A percentile compares a stretch with the other conserved stretches of the same genome.
phyloP scores from a whole-genome alignment of 2,888 invertebrate genomes.

The Cataglyphis altisquamis region DNA sequence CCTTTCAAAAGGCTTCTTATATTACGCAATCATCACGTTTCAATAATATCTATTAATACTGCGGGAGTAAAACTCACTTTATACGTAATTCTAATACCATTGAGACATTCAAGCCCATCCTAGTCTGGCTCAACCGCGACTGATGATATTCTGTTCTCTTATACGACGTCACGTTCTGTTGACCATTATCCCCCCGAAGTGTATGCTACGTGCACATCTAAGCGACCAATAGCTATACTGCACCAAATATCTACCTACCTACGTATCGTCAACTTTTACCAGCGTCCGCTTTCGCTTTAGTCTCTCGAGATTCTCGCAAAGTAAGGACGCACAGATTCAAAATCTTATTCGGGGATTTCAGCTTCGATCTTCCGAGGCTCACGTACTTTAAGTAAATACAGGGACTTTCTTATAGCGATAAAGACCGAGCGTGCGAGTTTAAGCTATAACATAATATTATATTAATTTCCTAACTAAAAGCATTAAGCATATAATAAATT shows the following conservation, averaged over 20 bases:
- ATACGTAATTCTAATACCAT: neutral
- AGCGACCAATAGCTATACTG: constrained; percentile 11
- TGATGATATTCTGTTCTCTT: constrained; percentile 39
- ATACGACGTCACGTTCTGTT: constrained; percentile 49
- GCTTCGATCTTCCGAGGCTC: constrained; percentile 15
- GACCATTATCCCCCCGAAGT: constrained; percentile 30
- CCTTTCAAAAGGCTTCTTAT: neutral
- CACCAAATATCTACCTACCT: constrained; percentile 4
- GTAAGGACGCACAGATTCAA: constrained; percentile 61
- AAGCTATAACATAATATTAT: neutral
- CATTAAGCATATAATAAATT: neutral
- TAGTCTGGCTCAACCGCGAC: neutral
- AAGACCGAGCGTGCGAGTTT: neutral
- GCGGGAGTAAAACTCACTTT: neutral
- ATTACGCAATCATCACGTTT: neutral
- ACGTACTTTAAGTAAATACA: constrained; percentile 31
- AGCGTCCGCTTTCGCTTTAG: constrained; percentile 2
- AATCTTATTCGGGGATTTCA: constrained; percentile 22
- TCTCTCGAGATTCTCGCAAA: constrained; percentile 54
- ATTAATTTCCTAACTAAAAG: neutral
- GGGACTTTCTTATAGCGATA: neutral
- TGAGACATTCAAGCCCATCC: neutral
- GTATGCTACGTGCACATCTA: constrained; percentile 42
- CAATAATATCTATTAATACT: constrained; percentile 5
- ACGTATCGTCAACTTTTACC: constrained; percentile 43